Evolutionary conservation across 1,140 invertebrate genomes (phyloP), one percentile per base, ranked within the genome.

Genomic region (Mercenaria mercenaria): DNA sequence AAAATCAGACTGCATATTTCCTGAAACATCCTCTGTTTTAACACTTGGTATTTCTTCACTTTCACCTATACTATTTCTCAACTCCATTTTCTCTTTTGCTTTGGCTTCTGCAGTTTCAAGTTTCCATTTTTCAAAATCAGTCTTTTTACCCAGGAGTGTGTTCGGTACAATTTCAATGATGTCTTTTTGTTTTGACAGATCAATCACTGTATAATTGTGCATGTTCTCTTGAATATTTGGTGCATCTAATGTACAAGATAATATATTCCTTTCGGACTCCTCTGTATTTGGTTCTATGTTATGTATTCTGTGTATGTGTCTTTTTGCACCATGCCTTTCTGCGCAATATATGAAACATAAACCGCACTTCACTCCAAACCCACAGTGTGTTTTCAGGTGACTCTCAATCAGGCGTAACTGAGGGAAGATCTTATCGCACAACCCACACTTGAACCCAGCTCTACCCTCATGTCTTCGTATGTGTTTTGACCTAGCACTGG

Each of bases 221-320:
- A 56, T 72, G n/a, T 52, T 56, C 8, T 85, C 83, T 41, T 85
- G 64, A 29, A 85, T 34, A 74, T 74, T 85, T 43, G 64, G 61
- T 26, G 83, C 47, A 72, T 88, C 86, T n/a, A 79, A 23, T n/a
- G 56, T 81, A 72, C 86, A 88, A 1, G 23, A 23, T 15, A 80
- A 32, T 23, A 88, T 88, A 41, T 80, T 77, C n/a, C 69, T 50
- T 34, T 88, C 86, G 2, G 41, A 88, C 29, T 61, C 32, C 20
- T 81, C 77, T 13, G 86, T 80, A 23, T 80, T 88, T 15, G 61
- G 39, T 56, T 88, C 86, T 18, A 88, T 69, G 77, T 81, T 81
- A 88, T 88, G 86, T 39, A 88, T 88, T 81, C 86, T 67, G 23
- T 88, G 72, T n/a, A 88, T n/a, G 79, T 88, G 86, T n/a, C 86